These are phyloP conservation scores for Ailurus styani DNA, from an alignment of 2,113 vertebrate species.

Conservation along the genomic window DNA sequence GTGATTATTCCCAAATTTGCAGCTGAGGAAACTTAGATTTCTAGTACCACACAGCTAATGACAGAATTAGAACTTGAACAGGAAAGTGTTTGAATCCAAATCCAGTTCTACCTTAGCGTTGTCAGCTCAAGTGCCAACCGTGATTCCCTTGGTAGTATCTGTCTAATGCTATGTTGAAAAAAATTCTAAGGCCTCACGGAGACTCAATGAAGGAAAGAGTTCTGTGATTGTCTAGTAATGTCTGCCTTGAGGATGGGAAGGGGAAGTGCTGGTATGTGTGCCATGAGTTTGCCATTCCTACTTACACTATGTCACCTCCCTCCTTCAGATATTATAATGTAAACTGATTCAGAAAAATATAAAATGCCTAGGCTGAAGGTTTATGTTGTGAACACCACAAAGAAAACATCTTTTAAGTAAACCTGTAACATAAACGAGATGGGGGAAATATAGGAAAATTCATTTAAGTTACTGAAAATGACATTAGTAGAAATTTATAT, in stretches of 20 bases:
- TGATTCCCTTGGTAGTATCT: not conserved
- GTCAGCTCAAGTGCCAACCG: not conserved
- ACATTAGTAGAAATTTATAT: not conserved
- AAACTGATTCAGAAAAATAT: not conserved
- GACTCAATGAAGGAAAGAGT: not conserved
- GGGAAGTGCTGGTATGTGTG: not conserved
- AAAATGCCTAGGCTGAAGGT: not conserved
- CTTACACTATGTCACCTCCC: not conserved
- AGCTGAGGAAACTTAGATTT: not conserved
- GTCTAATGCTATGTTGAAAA: not conserved
- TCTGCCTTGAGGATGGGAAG: not conserved
- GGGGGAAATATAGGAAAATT: not conserved
- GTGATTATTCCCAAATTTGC: not conserved
- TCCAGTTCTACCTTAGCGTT: not conserved
- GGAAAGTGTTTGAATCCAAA: not conserved
- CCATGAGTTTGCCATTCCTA: not conserved
- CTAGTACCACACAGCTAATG: not conserved
- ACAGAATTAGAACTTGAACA: not conserved
- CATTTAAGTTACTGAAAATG: not conserved
- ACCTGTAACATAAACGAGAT: not conserved
- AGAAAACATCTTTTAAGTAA: not conserved
- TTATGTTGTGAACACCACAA: not conserved
- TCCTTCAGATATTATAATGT: not conserved
- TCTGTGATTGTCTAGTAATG: not conserved
- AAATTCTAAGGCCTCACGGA: not conserved